These are phyloP conservation scores for Ectropis crepuscularia DNA, from an alignment of 2,888 invertebrate species.

Conservation along the genomic window DNA sequence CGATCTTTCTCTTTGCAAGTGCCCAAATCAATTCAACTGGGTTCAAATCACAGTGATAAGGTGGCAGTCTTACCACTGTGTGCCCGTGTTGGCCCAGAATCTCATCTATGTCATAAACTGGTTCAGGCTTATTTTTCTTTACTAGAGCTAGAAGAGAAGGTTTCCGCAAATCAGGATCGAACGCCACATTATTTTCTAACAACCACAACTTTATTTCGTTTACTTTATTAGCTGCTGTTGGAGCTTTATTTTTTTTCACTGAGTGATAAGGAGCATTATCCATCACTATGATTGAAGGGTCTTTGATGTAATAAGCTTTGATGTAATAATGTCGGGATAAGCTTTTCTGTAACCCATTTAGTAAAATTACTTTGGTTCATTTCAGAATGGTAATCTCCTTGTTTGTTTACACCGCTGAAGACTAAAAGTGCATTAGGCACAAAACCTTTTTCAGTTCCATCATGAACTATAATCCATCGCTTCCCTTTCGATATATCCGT, in stretches of 20 bases:
- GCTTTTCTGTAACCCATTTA: conserved; percentile 40
- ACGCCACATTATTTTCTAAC: conserved; percentile 40
- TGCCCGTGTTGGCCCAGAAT: conserved; percentile 39
- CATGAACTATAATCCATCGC: conserved; percentile 40
- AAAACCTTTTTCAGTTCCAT: conserved; percentile 43
- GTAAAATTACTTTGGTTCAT: conserved; percentile 43
- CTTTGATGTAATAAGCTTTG: conserved; percentile 29
- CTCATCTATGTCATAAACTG: conserved; percentile 39
- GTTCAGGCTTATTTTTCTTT: conserved; percentile 38
- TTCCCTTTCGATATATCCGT: conserved; percentile 37
- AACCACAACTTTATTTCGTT: conserved; percentile 38
- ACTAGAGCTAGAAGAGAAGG: conserved; percentile 36
- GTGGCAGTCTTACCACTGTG: conserved; percentile 34
- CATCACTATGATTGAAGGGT: conserved; percentile 12
- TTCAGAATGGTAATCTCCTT: conserved; percentile 42
- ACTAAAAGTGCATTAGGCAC: conserved; percentile 40
- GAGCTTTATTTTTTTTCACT: conserved; percentile 3
- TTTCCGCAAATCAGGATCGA: conserved; percentile 35
- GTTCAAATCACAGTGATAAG: conserved; percentile 40
- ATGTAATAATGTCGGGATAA: too few relatives aligned
- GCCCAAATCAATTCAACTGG: conserved; percentile 42
- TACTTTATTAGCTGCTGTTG: background rate
- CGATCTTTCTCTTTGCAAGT: background rate
- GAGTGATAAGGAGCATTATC: background rate
- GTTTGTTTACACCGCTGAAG: conserved; percentile 40